Evolutionary conservation across 2,888 invertebrate species (phyloP).

Genomic region (Agriopis marginaria): DNA sequence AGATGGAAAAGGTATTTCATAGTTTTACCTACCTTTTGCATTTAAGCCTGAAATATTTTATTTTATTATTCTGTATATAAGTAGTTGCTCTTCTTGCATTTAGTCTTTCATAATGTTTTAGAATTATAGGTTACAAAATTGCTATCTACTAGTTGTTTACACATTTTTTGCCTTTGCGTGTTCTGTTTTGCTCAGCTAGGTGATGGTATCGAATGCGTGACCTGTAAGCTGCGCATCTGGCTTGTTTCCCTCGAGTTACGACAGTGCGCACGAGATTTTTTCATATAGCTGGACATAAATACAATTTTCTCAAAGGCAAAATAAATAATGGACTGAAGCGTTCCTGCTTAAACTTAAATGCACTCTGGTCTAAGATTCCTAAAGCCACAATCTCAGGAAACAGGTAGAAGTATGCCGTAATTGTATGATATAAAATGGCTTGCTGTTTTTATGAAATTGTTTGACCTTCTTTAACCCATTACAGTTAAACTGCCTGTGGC

Average conservation of each 20-base stretch:
- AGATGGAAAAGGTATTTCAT: conserved; percentile 17
- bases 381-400: conserved; percentile 1
- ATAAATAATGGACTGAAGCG: conserved; percentile 3
- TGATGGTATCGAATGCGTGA: conserved; percentile 18
- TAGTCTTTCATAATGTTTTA: conserved; percentile 5
- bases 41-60: not conserved
- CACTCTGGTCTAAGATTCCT: not conserved
- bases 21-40: not conserved
- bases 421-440: conserved; percentile 5
- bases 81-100: conserved; percentile 12
- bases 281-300: not conserved
- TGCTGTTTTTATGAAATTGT: not conserved
- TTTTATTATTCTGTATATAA: not conserved
- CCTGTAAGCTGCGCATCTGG: conserved; percentile 16
- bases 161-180: conserved; percentile 38
- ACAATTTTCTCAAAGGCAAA: not conserved
- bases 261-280: conserved; percentile 1
- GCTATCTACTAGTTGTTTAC: conserved; percentile 20
- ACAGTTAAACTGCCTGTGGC: conserved; percentile 2
- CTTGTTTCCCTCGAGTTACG: conserved; percentile 11
- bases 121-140: not conserved
- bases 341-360: not conserved
- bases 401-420: conserved; percentile 12
- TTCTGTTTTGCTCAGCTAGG: conserved; percentile 47
- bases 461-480: not conserved